Base-by-base conservation (phyloP, 2,888 invertebrate species). In the Leistus spinibarbis region DNA sequence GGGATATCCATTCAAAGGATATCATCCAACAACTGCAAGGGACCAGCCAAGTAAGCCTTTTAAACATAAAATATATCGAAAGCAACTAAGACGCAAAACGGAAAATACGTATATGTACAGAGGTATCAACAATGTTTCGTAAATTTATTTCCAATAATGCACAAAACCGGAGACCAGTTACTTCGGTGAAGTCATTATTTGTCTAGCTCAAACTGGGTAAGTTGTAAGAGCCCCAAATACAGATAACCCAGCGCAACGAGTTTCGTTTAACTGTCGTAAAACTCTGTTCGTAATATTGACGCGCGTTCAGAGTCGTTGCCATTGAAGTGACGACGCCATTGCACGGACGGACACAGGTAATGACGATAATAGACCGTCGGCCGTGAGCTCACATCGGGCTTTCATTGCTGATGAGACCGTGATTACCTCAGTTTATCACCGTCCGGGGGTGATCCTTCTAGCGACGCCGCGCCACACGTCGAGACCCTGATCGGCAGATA, bases 361-460 rank as follows among this genome's bases (percentile, higher is more conserved):
- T 80, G 79, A 79, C 79, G 77, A 78, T 81, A 81, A 80, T 81
- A 81, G 82, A 82, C 81, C 82, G 82, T 64, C 27, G 64, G 1
- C 66, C 62, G 63, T 67, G 68, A 74, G 63, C 74, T 74, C 81
- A 81, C 81, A 82, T 80, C 80, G 82, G 80, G 82, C 82, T 82
- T 82, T 83, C 82, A 83, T 82, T 82, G 82, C 82, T 83, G 83
- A 84, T 83, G 83, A 83, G 82, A 82, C 83, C 82, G 83, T 82
- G 84, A 84, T 84, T 84, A 83, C 82, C 81, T 80, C 80, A 81
- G 82, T 83, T 82, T 83, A 84, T 84, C 84, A 83, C 81, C 80
- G 80, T 81, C 80, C 81, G 79, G 81, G 60, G 81, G 82, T 82
- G 27, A 64, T 64, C 27, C 64, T 64, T 22, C 16, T 23, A 60